Base-by-base conservation (phyloP, 2,888 invertebrate genomes). In the Lasioglossum villosulum region DNA sequence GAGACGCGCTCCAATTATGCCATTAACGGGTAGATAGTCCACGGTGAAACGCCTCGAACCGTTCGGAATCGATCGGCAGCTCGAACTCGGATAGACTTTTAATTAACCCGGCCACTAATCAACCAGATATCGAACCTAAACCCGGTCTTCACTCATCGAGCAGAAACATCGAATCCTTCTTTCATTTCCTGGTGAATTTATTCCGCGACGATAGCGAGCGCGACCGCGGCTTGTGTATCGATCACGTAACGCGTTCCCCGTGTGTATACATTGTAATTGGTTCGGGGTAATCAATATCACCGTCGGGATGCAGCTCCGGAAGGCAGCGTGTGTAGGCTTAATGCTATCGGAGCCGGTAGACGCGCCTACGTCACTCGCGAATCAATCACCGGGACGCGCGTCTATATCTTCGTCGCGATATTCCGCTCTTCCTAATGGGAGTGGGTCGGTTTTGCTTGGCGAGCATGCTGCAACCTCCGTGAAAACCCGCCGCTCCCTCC, bases 1-100 rank as follows among this genome's bases (percentile, higher is more conserved):
- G 79, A 83, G 82, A 82, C 80, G 86, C 86, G 86, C 86, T 84
- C 59, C 34, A 87, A 89, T 87, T 87, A 84, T 86, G 84, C 86
- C 90, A 89, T 92, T 91, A 91, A 85, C 75, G 86, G 59, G 77
- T 68, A 27, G 89, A 91, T 86, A 87, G 86, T 70, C 59, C 14
- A 14, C 59, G 81, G 81, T 75, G 68, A 73, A 82, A 80, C 74
- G 72, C 59, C 84, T 80, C 66, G 66, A 6, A 82, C 83, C 78
- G 75, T 23, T 74, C 37, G 42, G 19, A 72, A 68, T 71, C 37
- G 73, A 37, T 59, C 59, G 59, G n/a, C 27, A 59, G 75, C 23
- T 30, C 34, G n/a, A 23, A 73, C 39, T 73, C 76, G 48, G 72
- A 66, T 82, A 78, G 48, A 79, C 68, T 89, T 89, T 89, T 89